phyloP scores from a whole-genome alignment of 2,888 invertebrate genomes.

The Spisula solida region DNA sequence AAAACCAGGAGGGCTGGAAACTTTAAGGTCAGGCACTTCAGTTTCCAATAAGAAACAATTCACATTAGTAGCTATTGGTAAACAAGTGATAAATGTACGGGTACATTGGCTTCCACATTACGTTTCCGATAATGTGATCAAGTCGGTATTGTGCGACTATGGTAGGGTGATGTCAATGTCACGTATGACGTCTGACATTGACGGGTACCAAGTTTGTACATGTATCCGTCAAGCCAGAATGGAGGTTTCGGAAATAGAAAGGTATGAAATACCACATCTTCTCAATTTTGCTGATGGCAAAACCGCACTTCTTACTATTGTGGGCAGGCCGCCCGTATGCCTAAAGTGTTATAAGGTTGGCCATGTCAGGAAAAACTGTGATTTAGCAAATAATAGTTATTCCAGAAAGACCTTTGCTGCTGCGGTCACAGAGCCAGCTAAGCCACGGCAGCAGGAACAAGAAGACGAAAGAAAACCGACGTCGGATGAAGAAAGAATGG shows the following conservation, averaged over 20 bases:
- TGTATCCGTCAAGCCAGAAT: not conserved
- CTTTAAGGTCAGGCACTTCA: no score
- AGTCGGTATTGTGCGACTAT: not conserved
- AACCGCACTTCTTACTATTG: not conserved
- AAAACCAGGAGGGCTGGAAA: not conserved
- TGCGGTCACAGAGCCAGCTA: no score
- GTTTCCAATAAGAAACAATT: no score
- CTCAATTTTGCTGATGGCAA: not conserved
- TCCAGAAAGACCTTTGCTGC: no score
- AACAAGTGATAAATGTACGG: no score
- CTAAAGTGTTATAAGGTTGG: conserved; percentile 4
- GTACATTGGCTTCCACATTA: not conserved
- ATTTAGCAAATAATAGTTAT: no score
- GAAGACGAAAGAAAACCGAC: no score
- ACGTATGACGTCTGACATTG: no score
- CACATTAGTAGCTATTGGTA: no score
- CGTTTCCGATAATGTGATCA: not conserved
- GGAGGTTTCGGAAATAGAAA: not conserved
- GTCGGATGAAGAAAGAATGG: no score
- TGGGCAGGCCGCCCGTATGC: conserved; percentile 23
- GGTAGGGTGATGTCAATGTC: not conserved
- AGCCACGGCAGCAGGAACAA: no score
- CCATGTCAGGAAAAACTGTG: not conserved
- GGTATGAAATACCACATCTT: not conserved
- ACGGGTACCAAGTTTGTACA: not conserved